Evolutionary conservation across 2,797 vertebrate species (phyloP).

Genomic region (Sylvilagus floridanus): DNA sequence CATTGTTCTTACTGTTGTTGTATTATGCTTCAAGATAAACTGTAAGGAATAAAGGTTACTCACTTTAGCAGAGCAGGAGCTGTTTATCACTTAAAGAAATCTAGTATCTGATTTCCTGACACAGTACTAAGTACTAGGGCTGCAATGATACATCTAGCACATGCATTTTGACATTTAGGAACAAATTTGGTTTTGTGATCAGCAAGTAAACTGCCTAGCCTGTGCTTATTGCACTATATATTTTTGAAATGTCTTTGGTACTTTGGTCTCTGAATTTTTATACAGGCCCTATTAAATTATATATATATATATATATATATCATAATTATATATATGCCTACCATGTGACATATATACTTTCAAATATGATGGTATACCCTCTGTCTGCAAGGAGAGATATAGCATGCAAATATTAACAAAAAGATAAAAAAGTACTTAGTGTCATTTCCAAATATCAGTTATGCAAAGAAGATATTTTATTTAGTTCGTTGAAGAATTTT

Average conservation of each 20-base stretch:
- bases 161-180: conserved; percentile 47
- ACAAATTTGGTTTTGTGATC: conserved; percentile 62
- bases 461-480: not conserved
- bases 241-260: conserved; percentile 54
- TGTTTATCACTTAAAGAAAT: conserved; percentile 42
- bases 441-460: not conserved
- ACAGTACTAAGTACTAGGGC: not conserved
- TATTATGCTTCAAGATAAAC: conserved; percentile 48
- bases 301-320: not conserved
- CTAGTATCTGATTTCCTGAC: conserved; percentile 47
- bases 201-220: conserved; percentile 52
- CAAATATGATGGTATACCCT: not conserved
- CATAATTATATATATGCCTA: not conserved
- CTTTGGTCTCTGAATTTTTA: conserved; percentile 54
- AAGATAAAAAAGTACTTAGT: not conserved
- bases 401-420: not conserved
- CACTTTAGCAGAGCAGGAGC: conserved; percentile 16
- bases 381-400: not conserved
- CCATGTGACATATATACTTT: not conserved
- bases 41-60: conserved; percentile 58
- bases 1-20: not conserved
- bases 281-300: conserved; percentile 67
- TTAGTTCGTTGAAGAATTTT: not conserved
- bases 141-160: conserved; percentile 15
- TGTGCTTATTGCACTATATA: conserved; percentile 55